Conservation (phyloP, 2,888 invertebrate genomes). For the Anagyrus pseudococci region DNA sequence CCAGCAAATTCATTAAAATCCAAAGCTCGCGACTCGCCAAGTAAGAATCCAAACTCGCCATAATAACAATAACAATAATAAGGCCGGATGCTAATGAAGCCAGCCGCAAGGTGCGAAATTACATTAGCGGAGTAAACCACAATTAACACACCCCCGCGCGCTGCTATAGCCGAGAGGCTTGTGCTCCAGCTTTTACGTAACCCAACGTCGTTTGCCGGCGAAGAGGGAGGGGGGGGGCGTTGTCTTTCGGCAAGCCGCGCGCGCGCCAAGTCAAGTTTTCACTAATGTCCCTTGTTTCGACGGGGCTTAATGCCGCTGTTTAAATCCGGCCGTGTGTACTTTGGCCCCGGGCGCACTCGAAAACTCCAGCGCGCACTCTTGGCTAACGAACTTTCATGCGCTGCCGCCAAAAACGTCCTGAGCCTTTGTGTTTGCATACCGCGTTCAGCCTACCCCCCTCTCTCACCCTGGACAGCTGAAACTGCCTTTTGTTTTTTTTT, state of each 20-base stretch:
- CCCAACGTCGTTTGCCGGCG: background rate
- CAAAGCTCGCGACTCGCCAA: background rate
- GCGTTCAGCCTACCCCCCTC: too few species aligned
- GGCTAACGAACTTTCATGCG: constrained; percentile 16
- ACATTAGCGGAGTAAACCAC: constrained; percentile 43
- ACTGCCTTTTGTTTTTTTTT: too few species aligned
- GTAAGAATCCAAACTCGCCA: too few species aligned
- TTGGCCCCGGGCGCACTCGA: constrained; percentile 23
- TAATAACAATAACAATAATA: constrained; percentile 2
- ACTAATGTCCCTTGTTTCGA: constrained; percentile 60
- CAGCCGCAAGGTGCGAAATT: constrained; percentile 27
- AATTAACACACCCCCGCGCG: constrained; percentile 48
- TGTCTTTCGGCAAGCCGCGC: constrained; percentile 43
- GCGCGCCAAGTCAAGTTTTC: constrained; percentile 55
- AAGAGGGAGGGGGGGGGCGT: background rate
- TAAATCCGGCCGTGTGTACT: constrained; percentile 46
- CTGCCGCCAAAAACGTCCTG: background rate
- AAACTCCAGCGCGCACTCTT: constrained; percentile 23
- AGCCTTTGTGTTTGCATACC: background rate
- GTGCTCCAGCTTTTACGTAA: background rate
- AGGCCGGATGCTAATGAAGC: constrained; percentile 12
- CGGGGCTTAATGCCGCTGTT: constrained; percentile 53
- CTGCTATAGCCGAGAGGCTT: too few species aligned
- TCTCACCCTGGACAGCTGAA: too few species aligned
- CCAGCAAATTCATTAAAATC: constrained; percentile 25